Evolutionary conservation across 1,140 invertebrate species (phyloP).

Genomic region (Leptoteleia sp.): DNA sequence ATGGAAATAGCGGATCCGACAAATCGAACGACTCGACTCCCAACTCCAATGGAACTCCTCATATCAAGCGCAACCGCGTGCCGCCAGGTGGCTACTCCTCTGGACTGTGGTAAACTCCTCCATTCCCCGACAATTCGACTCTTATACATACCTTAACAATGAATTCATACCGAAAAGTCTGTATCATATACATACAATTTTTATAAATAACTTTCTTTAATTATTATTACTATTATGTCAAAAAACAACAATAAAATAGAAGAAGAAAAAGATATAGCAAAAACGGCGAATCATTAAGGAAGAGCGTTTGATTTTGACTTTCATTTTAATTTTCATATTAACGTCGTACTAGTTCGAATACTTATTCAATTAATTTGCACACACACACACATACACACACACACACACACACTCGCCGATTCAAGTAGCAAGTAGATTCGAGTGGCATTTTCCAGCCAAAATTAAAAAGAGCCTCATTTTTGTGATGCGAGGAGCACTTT

Average conservation of each 20-base stretch:
- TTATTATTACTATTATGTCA: slow-evolving; percentile 23
- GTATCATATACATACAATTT: slow-evolving; percentile 53
- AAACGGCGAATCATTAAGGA: no score
- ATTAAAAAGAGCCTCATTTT: no score
- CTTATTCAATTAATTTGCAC: no score
- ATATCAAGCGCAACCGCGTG: slow-evolving; percentile 76
- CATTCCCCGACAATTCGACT: slow-evolving; percentile 31
- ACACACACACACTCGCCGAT: no score
- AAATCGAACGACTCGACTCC: slow-evolving; percentile 69
- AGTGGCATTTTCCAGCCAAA: no score
- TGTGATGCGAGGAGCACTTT: no score
- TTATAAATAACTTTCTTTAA: slow-evolving; percentile 24
- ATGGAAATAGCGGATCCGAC: slow-evolving; percentile 61
- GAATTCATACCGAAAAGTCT: slow-evolving; percentile 36
- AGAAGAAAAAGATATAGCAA: no score
- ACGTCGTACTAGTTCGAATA: no score
- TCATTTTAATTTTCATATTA: no score
- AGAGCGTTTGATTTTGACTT: no score
- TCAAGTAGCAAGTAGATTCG: no score
- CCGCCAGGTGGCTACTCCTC: slow-evolving; percentile 81
- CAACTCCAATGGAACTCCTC: slow-evolving; percentile 27
- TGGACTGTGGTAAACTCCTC: slow-evolving; percentile 79
- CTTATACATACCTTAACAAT: slow-evolving; percentile 47
- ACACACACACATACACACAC: no score
- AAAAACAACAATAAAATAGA: slow-evolving; percentile 6